Percentiles rank a stretch among this genome's conserved stretches.
Conservation (phyloP, 2,113 vertebrate genomes). For the Apaloderma vittatum region DNA sequence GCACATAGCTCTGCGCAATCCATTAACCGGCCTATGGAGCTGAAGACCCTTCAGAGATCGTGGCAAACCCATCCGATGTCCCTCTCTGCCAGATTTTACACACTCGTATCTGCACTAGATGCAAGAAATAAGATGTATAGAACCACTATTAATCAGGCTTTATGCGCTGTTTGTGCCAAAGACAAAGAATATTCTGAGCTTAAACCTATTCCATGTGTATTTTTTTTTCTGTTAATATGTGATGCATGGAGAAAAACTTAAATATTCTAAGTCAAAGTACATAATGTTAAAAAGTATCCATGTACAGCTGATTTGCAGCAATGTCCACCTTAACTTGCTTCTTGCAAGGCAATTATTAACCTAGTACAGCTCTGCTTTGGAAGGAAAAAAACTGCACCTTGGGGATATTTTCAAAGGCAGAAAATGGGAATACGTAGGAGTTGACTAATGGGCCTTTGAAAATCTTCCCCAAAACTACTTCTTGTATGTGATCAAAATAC, state of each 20-base stretch:
- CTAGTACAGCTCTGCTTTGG: background rate
- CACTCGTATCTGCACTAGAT: background rate
- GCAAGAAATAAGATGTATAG: background rate
- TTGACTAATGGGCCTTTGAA: background rate
- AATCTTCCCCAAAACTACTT: background rate
- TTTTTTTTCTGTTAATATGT: background rate
- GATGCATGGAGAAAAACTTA: background rate
- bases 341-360: background rate
- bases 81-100: constrained; percentile 10
- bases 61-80: constrained; percentile 21
- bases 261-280: background rate
- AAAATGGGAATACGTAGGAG: background rate
- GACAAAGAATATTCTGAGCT: background rate
- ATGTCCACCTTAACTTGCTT: background rate
- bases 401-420: background rate
- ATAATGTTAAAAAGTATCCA: background rate
- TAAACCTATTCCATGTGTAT: background rate
- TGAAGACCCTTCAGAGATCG: constrained; percentile 26
- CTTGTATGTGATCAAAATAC: background rate
- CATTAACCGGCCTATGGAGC: constrained; percentile 29
- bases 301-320: background rate
- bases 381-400: background rate
- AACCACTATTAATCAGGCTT: background rate
- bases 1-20: constrained; percentile 24
- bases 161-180: background rate